Base-by-base conservation (phyloP, 2,797 vertebrate genomes). In the Masticophis lateralis region DNA sequence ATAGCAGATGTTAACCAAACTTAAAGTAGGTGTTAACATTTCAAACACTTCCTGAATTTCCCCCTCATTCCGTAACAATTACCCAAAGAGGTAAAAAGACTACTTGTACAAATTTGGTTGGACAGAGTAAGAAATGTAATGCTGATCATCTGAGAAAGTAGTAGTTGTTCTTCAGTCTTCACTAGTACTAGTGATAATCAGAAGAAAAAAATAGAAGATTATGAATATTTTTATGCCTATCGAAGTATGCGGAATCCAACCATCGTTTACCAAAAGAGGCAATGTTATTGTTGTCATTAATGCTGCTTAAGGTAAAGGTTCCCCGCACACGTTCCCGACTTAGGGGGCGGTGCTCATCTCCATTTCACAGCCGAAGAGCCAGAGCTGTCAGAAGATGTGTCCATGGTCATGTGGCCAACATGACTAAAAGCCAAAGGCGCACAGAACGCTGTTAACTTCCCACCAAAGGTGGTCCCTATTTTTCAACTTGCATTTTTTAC, bases 51-150 rank as follows among this genome's bases (percentile, higher is more conserved):
- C 57, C 22, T 11, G 2, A 28, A 87, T 7, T 74, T 91, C 11
- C 7, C 32, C 47, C 43, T 69, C 43, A 87, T 28, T 93, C 27
- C 27, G 11, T 87, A 60, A 61, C 69, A 20, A 32, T 56, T 93
- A 86, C 25, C 74, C 27, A 87, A 47, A 69, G 43, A 6, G 92
- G 5, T 43, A 51, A 95, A 95, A 94, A 2, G 18, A 90, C 43
- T 10, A 87, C 13, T 79, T 87, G 16, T 7, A 74, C 25, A 8
- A 92, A 14, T 63, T 93, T 90, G n/a, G 32, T 69, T 63, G 1
- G 92, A 91, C 0, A 91, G 25, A 94, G 87, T 1, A 91, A 22
- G 12, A 0, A 51, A 6, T 51, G n/a, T 11, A 89, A 61, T 1
- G 3, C 22, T 37, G 16, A 18, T 28, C 20, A 89, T 43, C 8